These are phyloP conservation scores for Zygogramma bicolorata DNA, from an alignment of 2,888 invertebrate species.

Conservation along the genomic window DNA sequence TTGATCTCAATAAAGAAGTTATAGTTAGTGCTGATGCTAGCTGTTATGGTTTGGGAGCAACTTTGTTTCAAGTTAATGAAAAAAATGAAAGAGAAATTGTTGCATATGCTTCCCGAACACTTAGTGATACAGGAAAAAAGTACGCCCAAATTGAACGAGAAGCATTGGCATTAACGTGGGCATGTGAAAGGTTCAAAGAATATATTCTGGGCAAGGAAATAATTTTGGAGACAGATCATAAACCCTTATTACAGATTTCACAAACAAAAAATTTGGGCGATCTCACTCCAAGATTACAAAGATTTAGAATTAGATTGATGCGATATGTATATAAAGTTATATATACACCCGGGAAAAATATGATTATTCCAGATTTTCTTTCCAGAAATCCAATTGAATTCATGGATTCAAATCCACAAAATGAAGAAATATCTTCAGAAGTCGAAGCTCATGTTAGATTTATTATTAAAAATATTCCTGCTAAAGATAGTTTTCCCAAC, in stretches of 20 bases:
- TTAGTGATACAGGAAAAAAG: conserved; percentile 52
- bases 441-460: not conserved
- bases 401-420: not conserved
- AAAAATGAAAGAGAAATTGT: conserved; percentile 48
- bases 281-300: not conserved
- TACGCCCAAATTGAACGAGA: conserved; percentile 63
- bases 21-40: conserved; percentile 51
- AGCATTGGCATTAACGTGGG: conserved; percentile 57
- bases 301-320: not conserved
- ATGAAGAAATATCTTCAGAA: not conserved
- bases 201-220: conserved; percentile 44
- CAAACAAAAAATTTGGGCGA: conserved; percentile 29
- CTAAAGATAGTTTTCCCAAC: not conserved
- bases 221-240: conserved; percentile 41
- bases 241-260: no score
- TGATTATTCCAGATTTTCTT: not conserved
- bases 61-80: conserved; percentile 46
- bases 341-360: not conserved
- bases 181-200: conserved; percentile 50
- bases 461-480: not conserved
- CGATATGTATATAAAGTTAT: not conserved
- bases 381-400: not conserved
- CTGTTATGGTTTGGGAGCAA: conserved; percentile 44
- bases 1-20: conserved; percentile 50
- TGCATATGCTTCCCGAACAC: conserved; percentile 57